These are phyloP conservation scores for Chelon auratus DNA, from an alignment of 2,797 vertebrate species.

Conservation along the genomic window DNA sequence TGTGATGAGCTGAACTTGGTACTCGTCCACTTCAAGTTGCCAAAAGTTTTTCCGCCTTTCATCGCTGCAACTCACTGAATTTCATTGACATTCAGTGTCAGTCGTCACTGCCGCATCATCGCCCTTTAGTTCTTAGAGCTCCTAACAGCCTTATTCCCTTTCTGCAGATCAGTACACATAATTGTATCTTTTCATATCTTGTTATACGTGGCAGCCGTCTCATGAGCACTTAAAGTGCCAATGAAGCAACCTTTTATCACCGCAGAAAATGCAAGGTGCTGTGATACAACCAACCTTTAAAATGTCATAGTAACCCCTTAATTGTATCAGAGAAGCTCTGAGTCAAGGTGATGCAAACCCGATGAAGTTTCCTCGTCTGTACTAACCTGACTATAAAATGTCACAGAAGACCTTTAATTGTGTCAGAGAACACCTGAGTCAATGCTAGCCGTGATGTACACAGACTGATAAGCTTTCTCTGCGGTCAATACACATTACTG, in stretches of 20 bases:
- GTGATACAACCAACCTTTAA: constrained; percentile 9
- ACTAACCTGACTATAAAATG: constrained; percentile 22
- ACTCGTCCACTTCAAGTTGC: too few species aligned
- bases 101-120: too few species aligned
- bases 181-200: constrained; percentile 1
- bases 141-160: not conserved
- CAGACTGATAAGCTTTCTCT: constrained; percentile 20
- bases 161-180: not conserved
- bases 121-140: too few species aligned
- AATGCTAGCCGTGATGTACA: constrained; percentile 18
- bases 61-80: too few species aligned
- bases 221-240: constrained; percentile 7
- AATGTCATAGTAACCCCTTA: constrained; percentile 38
- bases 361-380: constrained; percentile 4
- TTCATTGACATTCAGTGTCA: too few species aligned
- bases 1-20: too few species aligned
- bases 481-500: constrained; percentile 34
- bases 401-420: constrained; percentile 16
- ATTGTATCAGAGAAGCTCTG: not conserved
- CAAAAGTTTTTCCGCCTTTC: too few species aligned
- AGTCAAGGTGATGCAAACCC: constrained; percentile 11
- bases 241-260: not conserved
- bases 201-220: not conserved
- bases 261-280: not conserved
- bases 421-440: not conserved